A percentile compares a stretch with the other conserved stretches of the same genome.
Conservation (phyloP, 2,888 invertebrate genomes). For the Sinodicranocentrus sp. region DNA sequence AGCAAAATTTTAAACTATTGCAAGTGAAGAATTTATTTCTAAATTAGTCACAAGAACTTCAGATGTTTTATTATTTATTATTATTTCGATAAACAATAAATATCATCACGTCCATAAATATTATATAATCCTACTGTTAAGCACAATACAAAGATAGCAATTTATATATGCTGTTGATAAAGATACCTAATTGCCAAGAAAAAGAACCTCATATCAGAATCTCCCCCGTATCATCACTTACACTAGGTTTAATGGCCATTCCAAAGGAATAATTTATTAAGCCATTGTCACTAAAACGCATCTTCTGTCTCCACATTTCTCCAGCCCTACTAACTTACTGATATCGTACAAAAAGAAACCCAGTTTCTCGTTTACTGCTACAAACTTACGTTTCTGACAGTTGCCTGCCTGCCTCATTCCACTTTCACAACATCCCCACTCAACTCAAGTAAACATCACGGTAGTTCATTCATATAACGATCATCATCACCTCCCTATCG, state of each 20-base stretch:
- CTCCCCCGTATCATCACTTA: slow-evolving; percentile 13
- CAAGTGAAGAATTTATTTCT: no score
- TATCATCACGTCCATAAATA: no score
- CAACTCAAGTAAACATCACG: not conserved
- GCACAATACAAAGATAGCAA: no score
- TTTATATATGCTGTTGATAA: no score
- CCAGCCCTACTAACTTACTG: not conserved
- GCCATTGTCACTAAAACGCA: slow-evolving; percentile 30
- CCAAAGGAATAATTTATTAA: slow-evolving; percentile 25
- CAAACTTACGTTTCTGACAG: not conserved
- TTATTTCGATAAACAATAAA: no score
- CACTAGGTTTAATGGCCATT: slow-evolving; percentile 16
- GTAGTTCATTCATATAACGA: slow-evolving; percentile 1
- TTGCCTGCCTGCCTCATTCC: not conserved
- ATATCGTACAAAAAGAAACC: not conserved
- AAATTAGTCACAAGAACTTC: no score
- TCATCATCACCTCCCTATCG: slow-evolving; percentile 1
- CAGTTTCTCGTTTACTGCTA: not conserved
- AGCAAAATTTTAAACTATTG: no score
- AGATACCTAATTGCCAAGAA: no score
- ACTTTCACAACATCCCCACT: not conserved
- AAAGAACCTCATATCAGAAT: not conserved
- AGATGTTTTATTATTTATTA: no score
- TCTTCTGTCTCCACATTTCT: not conserved
- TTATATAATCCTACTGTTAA: no score